Percentiles rank a stretch among this genome's conserved stretches.
Evolutionary conservation across 2,113 vertebrate genomes (phyloP).

Genomic region (Elachura formosa): DNA sequence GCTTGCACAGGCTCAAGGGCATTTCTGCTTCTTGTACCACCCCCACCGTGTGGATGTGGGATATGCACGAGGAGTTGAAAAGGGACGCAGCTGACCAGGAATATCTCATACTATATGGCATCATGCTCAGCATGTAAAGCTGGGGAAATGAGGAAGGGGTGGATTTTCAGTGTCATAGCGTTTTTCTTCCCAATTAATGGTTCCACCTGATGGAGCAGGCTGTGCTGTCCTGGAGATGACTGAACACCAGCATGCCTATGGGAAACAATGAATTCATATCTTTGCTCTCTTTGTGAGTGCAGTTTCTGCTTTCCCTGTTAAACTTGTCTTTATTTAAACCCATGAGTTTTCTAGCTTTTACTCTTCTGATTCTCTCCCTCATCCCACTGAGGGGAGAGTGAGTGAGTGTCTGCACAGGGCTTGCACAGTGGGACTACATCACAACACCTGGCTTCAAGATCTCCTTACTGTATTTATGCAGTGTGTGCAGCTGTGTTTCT

Average conservation of each 20-base stretch:
- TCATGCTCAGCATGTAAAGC: background rate
- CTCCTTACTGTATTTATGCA: background rate
- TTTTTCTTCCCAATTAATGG: background rate
- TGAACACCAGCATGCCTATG: background rate
- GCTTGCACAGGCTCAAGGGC: background rate
- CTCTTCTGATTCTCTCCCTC: background rate
- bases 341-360: background rate
- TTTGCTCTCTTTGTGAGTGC: background rate
- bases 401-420: background rate
- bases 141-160: background rate
- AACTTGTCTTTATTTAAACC: background rate
- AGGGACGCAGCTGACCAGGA: background rate
- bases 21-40: background rate
- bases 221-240: background rate
- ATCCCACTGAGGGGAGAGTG: background rate
- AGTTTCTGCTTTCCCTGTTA: background rate
- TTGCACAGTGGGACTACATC: background rate
- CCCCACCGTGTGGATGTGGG: fast-evolving
- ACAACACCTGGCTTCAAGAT: background rate
- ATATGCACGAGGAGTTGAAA: background rate
- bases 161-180: background rate
- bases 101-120: background rate
- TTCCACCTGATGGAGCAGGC: background rate
- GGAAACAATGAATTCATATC: background rate
- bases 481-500: background rate